phyloP scores from a whole-genome alignment of 2,888 invertebrate genomes.

The Polydrusus cervinus region DNA sequence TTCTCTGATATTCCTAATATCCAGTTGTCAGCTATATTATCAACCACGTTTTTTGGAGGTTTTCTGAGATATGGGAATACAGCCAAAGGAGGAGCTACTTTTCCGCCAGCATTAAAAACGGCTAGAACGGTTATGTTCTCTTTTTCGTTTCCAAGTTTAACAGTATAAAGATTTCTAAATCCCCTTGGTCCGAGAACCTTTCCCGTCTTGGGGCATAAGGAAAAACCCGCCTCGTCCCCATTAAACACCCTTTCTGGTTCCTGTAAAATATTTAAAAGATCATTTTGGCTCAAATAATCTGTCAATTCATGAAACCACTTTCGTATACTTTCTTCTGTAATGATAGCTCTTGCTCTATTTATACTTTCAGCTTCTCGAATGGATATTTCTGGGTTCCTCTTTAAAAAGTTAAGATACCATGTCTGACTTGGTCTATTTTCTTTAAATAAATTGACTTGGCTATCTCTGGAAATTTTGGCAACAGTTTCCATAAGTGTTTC shows the following conservation, averaged over 20 bases:
- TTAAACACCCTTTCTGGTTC: slow-evolving; percentile 49
- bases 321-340: slow-evolving; percentile 35
- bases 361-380: slow-evolving; percentile 48
- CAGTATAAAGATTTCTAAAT: slow-evolving; percentile 27
- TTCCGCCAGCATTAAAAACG: slow-evolving; percentile 43
- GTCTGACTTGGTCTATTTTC: slow-evolving; percentile 52
- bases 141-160: slow-evolving; percentile 46
- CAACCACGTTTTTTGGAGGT: slow-evolving; percentile 35
- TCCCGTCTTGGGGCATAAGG: slow-evolving; percentile 46
- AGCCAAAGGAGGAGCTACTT: slow-evolving; percentile 38
- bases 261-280: slow-evolving; percentile 30
- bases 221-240: slow-evolving; percentile 43
- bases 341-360: slow-evolving; percentile 52
- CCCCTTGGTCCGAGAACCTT: slow-evolving; percentile 50
- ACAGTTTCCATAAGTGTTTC: slow-evolving; percentile 60
- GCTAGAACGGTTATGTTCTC: slow-evolving; percentile 51
- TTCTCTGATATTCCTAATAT: slow-evolving; percentile 52
- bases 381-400: slow-evolving; percentile 59
- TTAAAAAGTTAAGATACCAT: slow-evolving; percentile 62
- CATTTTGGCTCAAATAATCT: slow-evolving; percentile 21
- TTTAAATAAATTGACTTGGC: slow-evolving; percentile 29
- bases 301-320: slow-evolving; percentile 41
- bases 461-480: neutral
- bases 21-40: slow-evolving; percentile 46
- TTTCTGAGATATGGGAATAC: slow-evolving; percentile 51